Evolutionary conservation across 2,113 vertebrate species (phyloP), one percentile per base, ranked within the genome.

Genomic region (Corythoichthys intestinalis): DNA sequence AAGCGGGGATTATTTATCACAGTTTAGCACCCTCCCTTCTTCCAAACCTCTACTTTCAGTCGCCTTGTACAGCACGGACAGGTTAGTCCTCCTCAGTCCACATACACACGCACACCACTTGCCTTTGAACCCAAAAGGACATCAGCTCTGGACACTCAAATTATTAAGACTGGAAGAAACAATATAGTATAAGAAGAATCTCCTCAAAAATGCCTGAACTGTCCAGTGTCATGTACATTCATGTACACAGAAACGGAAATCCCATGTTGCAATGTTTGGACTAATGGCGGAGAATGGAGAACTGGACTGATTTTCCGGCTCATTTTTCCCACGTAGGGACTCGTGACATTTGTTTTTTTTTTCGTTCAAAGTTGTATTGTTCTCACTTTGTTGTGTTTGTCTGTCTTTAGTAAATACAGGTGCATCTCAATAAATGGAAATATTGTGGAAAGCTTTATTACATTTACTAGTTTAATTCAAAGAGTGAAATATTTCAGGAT

Each of bases 51-150:
- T 71, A 70, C 38, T 64, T 53, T 68, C 59, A 73, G 63, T 49
- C 69, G 54, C 74, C 82, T 48, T 86, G 82, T 87, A 84, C 88
- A 86, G 79, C 76, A 79, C 81, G 69, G 80, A 70, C 74, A 81
- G 83, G 83, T 84, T 80, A 85, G 79, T 83, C 74, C 69, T 74
- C 71, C 74, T 75, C 57, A 37, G 70, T 70, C 80, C 78, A 71
- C 75, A 41, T 17, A 77, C 77, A 70, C 59, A 74, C 71, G 54
- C 73, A 72, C 70, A 47, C 34, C 12, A 14, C 73, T 73, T 62
- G 56, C 20, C 76, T 66, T 77, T 14, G 49, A 81, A 85, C 79
- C 76, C 79, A 64, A 76, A 75, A 58, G 78, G 80, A 57, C 78
- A 35, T 72, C 72, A 67, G 63, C 68, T 72, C 69, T 67, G 77